Evolutionary conservation across 2,797 vertebrate genomes (phyloP).

Genomic region (Xenentodon cancila): DNA sequence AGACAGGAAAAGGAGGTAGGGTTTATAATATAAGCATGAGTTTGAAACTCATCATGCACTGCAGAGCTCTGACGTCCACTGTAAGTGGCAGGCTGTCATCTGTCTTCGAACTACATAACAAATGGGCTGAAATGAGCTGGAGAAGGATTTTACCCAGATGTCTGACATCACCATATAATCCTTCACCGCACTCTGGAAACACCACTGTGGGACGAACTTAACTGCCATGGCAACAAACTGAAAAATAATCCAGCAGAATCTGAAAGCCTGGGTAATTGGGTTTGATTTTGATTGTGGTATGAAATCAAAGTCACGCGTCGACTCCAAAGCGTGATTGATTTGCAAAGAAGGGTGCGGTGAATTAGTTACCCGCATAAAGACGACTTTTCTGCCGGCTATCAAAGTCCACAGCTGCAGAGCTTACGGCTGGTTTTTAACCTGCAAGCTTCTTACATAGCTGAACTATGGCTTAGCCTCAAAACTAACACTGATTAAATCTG

Average conservation of each 20-base stretch:
- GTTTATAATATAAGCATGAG: constrained; percentile 35
- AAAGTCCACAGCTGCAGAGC: constrained; percentile 57
- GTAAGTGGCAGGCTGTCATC: constrained; percentile 60
- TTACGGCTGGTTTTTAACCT: constrained; percentile 52
- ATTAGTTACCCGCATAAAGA: constrained; percentile 62
- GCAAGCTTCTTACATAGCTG: constrained; percentile 61
- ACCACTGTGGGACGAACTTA: constrained; percentile 47
- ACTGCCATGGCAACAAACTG: constrained; percentile 73
- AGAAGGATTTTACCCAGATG: constrained; percentile 77
- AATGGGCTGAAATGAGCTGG: constrained; percentile 69
- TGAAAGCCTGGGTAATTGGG: constrained; percentile 64
- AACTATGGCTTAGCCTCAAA: constrained; percentile 56
- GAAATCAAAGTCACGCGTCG: constrained; percentile 54
- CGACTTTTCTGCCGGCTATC: constrained; percentile 29
- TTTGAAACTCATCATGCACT: constrained; percentile 60
- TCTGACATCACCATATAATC: constrained; percentile 78
- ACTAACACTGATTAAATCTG: constrained; percentile 62
- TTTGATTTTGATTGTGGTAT: constrained; percentile 69
- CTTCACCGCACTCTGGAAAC: constrained; percentile 58
- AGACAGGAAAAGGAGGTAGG: constrained; percentile 28
- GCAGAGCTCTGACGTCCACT: constrained; percentile 42
- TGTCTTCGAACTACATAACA: constrained; percentile 67
- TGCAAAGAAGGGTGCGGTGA: constrained; percentile 59
- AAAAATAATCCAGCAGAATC: constrained; percentile 71
- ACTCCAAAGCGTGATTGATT: constrained; percentile 58